Evolutionary conservation across 1,140 invertebrate genomes (phyloP), one percentile per base, ranked within the genome.

Genomic region (Diuraphis noxia): DNA sequence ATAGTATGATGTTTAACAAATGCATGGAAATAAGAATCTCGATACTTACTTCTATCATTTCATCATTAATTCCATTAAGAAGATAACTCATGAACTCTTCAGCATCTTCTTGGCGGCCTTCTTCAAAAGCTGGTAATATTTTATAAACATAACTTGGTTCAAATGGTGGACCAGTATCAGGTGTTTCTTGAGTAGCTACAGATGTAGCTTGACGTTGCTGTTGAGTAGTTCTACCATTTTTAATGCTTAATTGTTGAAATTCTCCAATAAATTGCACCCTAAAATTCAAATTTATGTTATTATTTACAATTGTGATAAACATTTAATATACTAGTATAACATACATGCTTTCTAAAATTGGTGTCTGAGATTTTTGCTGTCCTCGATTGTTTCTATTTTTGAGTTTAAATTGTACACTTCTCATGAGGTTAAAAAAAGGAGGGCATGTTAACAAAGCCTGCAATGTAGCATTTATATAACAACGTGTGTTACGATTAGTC

Each of bases 61-160:
- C 98, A 94, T 99, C 98, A 94, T 99, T 98, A 52, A 99, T 95
- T 49, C 97, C 97, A 94, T 99, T 99, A 3, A 99, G 95, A 85
- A 99, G 95, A 94, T 97, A 98, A 25, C 97, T 97, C 3, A 99
- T 95, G 94, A 99, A 99, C 93, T 99, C 98, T 94, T 99, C 98
- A 1, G 98, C 98, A 94, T 99, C 98, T 94, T 99, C 98, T 93
- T 99, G 98, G 19, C 97, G 94, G 10, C 97, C 97, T 94, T 97
- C 97, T 92, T 97, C 95, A 93, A 96, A 96, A 38, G 94, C 34
- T 92, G 95, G 95, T 92, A 98, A 95, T 94, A 98, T 96, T 92
- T 96, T 96, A 93, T 98, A 97, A 36, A 98, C 96, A 92, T 96
- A 96, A 43, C 95, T 95, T 30, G 97, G 97, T 94, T 98, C 97